phyloP scores from a whole-genome alignment of 2,113 vertebrate species.

The Siniperca chuatsi region DNA sequence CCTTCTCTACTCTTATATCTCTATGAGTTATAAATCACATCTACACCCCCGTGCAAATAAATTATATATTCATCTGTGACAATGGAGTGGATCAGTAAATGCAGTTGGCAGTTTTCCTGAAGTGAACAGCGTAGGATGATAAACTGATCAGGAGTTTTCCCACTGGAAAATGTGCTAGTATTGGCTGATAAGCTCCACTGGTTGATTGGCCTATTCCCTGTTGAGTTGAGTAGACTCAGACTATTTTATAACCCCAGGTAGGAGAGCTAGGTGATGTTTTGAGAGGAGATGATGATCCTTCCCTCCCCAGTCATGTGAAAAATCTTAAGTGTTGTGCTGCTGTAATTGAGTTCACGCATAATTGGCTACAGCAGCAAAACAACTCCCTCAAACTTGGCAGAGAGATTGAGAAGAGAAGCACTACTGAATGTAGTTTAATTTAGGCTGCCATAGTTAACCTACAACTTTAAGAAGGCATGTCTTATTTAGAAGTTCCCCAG shows the following conservation, averaged over 20 bases:
- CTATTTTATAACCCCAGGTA: conserved; percentile 29
- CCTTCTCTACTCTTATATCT: background rate
- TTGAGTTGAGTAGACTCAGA: conserved; percentile 23
- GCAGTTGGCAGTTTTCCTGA: conserved; percentile 46
- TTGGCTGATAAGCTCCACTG: conserved; percentile 52
- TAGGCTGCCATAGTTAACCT: conserved; percentile 24
- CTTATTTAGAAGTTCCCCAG: conserved; percentile 30
- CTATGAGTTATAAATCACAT: conserved; percentile 29
- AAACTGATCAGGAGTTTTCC: conserved; percentile 51
- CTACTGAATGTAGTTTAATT: conserved; percentile 28
- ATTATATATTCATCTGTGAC: conserved; percentile 30
- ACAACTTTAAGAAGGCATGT: conserved; percentile 22
- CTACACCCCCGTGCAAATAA: conserved; percentile 28
- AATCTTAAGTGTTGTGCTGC: conserved; percentile 35
- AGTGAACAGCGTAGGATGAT: conserved; percentile 50
- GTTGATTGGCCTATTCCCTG: conserved; percentile 62
- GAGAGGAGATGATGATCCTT: conserved; percentile 31
- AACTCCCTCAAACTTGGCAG: conserved; percentile 45
- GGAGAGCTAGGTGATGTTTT: conserved; percentile 40
- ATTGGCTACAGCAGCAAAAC: conserved; percentile 55
- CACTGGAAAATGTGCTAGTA: conserved; percentile 34
- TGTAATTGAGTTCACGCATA: conserved; percentile 57
- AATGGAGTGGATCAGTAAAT: conserved; percentile 43
- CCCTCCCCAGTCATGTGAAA: conserved; percentile 19
- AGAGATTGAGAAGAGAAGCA: conserved; percentile 15